A percentile compares a stretch with the other conserved stretches of the same genome.
These are phyloP conservation scores for Ciconia stormi DNA, from an alignment of 2,113 vertebrate genomes.

Conservation along the genomic window DNA sequence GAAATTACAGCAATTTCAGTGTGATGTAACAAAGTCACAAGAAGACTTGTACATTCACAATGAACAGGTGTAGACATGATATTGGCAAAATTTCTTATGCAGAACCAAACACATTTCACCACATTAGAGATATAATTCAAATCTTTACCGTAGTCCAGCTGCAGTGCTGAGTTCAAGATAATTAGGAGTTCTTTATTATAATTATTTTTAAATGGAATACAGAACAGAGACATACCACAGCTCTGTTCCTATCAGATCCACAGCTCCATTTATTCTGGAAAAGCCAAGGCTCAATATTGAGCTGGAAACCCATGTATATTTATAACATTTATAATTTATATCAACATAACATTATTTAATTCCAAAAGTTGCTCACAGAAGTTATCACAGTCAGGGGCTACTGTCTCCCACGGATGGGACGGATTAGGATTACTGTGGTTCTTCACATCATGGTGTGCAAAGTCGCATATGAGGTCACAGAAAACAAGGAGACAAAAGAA, in stretches of 20 bases:
- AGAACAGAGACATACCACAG: background rate
- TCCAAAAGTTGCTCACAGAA: background rate
- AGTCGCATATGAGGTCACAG: background rate
- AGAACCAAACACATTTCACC: background rate
- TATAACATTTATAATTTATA: background rate
- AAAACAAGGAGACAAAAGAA: background rate
- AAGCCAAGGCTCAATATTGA: background rate
- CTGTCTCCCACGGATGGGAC: background rate
- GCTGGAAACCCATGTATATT: background rate
- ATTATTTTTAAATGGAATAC: background rate
- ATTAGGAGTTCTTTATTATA: background rate
- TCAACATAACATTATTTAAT: background rate
- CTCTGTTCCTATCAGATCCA: background rate
- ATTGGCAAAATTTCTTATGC: background rate
- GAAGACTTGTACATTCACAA: background rate
- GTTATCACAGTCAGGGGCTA: background rate
- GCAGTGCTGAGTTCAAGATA: background rate
- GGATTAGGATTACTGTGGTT: background rate
- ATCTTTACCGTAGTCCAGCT: background rate
- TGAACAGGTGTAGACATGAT: background rate
- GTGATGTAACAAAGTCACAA: background rate
- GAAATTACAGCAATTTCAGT: background rate
- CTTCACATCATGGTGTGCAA: background rate
- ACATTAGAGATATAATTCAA: background rate
- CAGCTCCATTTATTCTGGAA: background rate